Conservation (phyloP, 1,140 invertebrate genomes). For the Heliconius hermathena region DNA sequence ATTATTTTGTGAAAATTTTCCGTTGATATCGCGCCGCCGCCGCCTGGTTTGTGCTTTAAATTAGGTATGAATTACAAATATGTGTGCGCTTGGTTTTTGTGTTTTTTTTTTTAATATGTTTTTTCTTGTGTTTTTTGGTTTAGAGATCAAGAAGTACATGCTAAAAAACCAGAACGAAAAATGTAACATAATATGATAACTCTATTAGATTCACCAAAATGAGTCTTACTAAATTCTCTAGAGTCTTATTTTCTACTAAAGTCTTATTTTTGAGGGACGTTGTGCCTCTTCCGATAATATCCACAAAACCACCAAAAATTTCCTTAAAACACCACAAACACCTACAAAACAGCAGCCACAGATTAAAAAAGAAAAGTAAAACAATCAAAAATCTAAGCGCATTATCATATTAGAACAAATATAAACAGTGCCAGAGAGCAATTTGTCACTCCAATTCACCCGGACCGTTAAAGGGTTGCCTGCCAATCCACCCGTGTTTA, state of each 20-base stretch:
- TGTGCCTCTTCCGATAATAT: no score
- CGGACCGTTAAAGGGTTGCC: constrained; percentile 68
- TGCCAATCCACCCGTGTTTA: constrained; percentile 72
- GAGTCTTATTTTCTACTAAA: no score
- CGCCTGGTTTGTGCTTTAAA: constrained; percentile 42
- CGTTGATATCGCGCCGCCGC: constrained; percentile 55
- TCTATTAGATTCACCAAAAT: no score
- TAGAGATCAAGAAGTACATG: not conserved
- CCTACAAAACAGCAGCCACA: not conserved
- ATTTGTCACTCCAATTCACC: constrained; percentile 69
- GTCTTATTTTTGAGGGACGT: no score
- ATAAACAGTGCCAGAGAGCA: constrained; percentile 63
- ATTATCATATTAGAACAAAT: constrained; percentile 34
- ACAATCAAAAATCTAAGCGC: constrained; percentile 11
- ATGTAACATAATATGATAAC: no score
- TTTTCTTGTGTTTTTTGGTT: not conserved
- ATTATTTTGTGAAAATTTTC: constrained; percentile 71
- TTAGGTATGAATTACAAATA: constrained; percentile 45
- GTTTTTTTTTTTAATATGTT: constrained; percentile 5
- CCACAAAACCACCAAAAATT: no score
- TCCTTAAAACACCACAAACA: not conserved
- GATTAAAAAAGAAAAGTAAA: not conserved
- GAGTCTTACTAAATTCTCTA: no score
- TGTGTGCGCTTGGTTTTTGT: constrained; percentile 30
- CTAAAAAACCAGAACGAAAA: not conserved